Conservation (phyloP, 2,888 invertebrate genomes). For the Apotomis capreana region DNA sequence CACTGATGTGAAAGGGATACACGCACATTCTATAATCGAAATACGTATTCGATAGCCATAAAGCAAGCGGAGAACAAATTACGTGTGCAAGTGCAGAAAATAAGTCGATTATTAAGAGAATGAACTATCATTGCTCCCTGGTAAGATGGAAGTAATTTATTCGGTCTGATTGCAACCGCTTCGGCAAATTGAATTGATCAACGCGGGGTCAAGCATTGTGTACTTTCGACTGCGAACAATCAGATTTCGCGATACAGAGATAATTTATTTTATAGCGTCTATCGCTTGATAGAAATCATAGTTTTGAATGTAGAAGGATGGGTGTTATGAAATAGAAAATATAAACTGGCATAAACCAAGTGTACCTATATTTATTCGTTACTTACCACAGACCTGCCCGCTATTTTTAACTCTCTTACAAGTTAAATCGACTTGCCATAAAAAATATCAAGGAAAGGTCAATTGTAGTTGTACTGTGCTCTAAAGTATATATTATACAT, state of each 20-base stretch:
- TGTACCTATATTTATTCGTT: not conserved
- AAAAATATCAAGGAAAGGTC: too few species aligned
- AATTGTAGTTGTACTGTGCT: too few species aligned
- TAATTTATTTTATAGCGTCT: constrained; percentile 37
- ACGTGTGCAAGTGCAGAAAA: constrained; percentile 25
- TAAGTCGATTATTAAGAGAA: constrained; percentile 39
- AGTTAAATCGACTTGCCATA: too few species aligned
- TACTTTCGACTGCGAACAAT: constrained; percentile 46
- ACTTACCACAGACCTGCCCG: not conserved
- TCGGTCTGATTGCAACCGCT: constrained; percentile 48
- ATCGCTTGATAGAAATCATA: constrained; percentile 27
- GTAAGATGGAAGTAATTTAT: constrained; percentile 51
- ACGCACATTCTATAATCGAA: not conserved
- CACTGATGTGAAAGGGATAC: not conserved
- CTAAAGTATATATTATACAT: too few species aligned
- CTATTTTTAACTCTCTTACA: too few species aligned
- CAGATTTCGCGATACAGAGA: constrained; percentile 41
- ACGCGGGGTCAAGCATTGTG: constrained; percentile 52
- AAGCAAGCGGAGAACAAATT: constrained; percentile 5
- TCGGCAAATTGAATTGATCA: constrained; percentile 60
- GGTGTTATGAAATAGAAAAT: constrained; percentile 13
- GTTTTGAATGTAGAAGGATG: constrained; percentile 6
- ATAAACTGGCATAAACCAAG: not conserved
- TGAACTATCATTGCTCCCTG: constrained; percentile 35
- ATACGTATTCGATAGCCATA: not conserved